Conservation (phyloP, 2,113 vertebrate species). For the Ramphastos sulfuratus region DNA sequence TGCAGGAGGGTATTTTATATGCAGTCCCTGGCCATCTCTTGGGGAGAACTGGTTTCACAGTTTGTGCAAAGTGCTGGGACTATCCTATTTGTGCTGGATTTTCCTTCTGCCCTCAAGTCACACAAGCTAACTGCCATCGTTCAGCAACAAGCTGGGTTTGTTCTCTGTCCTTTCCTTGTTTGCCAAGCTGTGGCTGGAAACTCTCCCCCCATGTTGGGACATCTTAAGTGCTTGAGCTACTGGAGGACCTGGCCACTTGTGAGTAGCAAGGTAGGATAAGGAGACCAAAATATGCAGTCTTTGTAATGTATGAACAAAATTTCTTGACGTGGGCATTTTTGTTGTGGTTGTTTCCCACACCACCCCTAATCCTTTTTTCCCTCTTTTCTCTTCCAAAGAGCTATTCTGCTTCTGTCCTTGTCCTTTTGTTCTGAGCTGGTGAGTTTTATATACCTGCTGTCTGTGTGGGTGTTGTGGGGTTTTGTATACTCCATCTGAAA, state of each 20-base stretch:
- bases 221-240: not conserved
- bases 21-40: not conserved
- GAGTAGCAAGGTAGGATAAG: not conserved
- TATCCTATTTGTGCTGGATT: rapidly evolving
- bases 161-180: not conserved
- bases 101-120: not conserved
- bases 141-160: not conserved
- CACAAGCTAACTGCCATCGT: rapidly evolving
- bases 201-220: rapidly evolving
- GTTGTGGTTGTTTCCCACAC: too few species aligned
- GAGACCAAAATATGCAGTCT: not conserved
- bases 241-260: not conserved
- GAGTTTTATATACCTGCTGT: not conserved
- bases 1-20: too few species aligned
- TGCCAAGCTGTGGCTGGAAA: not conserved
- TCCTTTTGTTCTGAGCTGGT: not conserved
- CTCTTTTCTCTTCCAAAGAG: not conserved
- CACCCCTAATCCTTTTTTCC: too few species aligned
- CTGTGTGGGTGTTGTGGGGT: not conserved
- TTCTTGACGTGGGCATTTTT: too few species aligned
- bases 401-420: not conserved
- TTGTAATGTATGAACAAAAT: not conserved
- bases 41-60: not conserved
- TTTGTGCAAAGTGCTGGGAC: not conserved
- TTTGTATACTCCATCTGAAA: not conserved